Base-by-base conservation (phyloP, 2,797 vertebrate genomes). In the Xenopus petersii region DNA sequence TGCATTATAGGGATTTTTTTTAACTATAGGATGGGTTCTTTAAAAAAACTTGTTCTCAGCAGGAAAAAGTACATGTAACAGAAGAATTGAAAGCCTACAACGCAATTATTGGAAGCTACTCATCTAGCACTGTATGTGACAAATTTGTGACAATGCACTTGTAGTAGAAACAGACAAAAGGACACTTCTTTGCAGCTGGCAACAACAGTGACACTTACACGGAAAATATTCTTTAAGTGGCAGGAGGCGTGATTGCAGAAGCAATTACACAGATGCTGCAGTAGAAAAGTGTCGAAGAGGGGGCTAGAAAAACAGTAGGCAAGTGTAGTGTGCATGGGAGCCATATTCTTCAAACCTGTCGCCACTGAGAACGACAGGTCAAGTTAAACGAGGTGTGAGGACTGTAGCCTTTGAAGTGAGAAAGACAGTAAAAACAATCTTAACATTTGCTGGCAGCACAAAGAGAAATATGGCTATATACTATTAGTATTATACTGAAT, bases 201-300 rank as follows among this genome's bases (percentile, higher is more conserved):
- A 70, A 74, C 76, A 70, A 70, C 76, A 78, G 71, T 66, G 76
- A 78, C 49, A 51, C 49, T 51, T 51, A 56, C 76, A 73, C 76
- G 58, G 76, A 74, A 79, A 74, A 74, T 79, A 70, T 70, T 55
- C 67, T 74, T 60, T 74, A 79, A 79, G 71, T 74, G 76, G 76
- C 71, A 73, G 71, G 68, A 79, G 71, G 71, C 62, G 55, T 74
- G 66, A 79, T 79, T 79, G 71, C 55, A 70, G 54, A 70, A 79
- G 71, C 76, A 79, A 79, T 74, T 79, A 79, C 76, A 21, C 54
- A 65, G 71, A 74, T 66, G 67, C 62, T 70, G 73, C 70, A 55
- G 71, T 33, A 42, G 54, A 36, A 68, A 36, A 69, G 65, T 69
- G 66, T 69, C 69, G 63, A 49, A 73, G 49, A 17, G 16, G 36